These are phyloP conservation scores for Rhea pennata DNA, from an alignment of 2,113 vertebrate genomes.

Conservation along the genomic window DNA sequence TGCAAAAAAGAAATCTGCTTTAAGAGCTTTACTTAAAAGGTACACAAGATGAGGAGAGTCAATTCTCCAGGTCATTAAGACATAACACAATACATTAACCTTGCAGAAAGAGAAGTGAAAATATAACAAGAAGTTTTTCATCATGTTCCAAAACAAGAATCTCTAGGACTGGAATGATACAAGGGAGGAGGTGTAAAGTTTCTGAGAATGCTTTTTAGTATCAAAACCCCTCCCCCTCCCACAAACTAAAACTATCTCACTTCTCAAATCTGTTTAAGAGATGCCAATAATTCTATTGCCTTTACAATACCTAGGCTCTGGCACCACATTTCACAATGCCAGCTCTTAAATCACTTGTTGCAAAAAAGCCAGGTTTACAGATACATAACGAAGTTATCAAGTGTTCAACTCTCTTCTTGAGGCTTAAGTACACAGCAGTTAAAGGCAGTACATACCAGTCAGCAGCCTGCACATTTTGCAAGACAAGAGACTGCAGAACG, in stretches of 20 bases:
- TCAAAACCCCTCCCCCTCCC: not conserved
- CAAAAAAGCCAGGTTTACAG: not conserved
- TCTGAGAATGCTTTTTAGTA: not conserved
- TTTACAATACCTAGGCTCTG: not conserved
- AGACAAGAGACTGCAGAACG: not conserved
- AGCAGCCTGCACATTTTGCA: not conserved
- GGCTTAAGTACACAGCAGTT: not conserved
- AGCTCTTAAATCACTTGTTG: not conserved
- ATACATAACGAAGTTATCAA: fast-evolving
- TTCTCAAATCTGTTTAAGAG: not conserved
- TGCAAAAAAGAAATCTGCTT: not conserved
- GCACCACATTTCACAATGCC: fast-evolving
- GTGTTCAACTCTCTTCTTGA: not conserved
- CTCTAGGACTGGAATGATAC: not conserved
- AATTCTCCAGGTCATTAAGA: not conserved
- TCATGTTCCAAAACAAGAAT: not conserved
- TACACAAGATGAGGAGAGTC: not conserved
- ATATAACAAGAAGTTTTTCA: not conserved
- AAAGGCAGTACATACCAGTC: not conserved
- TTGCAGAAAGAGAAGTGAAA: not conserved
- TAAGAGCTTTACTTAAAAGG: not conserved
- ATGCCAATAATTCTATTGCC: not conserved
- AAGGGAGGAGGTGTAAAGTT: not conserved
- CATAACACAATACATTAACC: not conserved
- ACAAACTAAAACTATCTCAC: not conserved